A percentile compares a stretch with the other conserved stretches of the same genome.
Evolutionary conservation across 1,140 invertebrate species (phyloP).

Genomic region (Drosophila subpulchrella): DNA sequence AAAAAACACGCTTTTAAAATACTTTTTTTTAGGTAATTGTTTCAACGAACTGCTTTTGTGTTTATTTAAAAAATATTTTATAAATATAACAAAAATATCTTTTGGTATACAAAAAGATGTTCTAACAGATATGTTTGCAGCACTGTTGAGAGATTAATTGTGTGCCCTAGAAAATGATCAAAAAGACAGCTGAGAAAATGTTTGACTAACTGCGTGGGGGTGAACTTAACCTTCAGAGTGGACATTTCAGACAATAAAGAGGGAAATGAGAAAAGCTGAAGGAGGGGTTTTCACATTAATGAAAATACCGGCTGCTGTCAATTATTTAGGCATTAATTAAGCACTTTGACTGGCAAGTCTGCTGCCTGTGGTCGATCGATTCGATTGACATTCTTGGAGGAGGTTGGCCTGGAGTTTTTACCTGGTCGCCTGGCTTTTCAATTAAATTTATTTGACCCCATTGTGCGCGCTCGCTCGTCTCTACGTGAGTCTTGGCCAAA

Average conservation of each 20-base stretch:
- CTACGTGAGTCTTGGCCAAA: slow-evolving; percentile 58
- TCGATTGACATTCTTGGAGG: slow-evolving; percentile 53
- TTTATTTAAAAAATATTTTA: slow-evolving; percentile 3
- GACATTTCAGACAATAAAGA: slow-evolving; percentile 15
- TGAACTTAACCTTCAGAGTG: slow-evolving; percentile 46
- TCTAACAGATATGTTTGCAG: neutral
- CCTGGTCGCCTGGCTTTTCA: slow-evolving; percentile 36
- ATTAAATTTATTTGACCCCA: slow-evolving; percentile 60
- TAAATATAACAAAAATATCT: neutral
- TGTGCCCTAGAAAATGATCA: slow-evolving; percentile 17
- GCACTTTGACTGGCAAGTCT: slow-evolving; percentile 46
- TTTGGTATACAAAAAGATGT: neutral
- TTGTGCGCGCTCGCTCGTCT: slow-evolving; percentile 21
- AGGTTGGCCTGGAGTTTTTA: slow-evolving; percentile 3
- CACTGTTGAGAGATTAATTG: slow-evolving; percentile 26
- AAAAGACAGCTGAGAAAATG: slow-evolving; percentile 16
- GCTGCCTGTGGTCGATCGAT: slow-evolving; percentile 26
- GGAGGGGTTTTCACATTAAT: slow-evolving; percentile 1
- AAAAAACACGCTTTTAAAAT: neutral
- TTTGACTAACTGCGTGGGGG: slow-evolving; percentile 31
- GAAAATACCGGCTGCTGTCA: slow-evolving; percentile 53
- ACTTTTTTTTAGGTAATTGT: neutral
- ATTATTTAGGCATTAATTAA: slow-evolving; percentile 74
- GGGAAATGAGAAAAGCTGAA: neutral
- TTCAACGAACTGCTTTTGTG: neutral